These are phyloP conservation scores for Papilio protenor DNA, from an alignment of 2,888 invertebrate species.

Conservation along the genomic window DNA sequence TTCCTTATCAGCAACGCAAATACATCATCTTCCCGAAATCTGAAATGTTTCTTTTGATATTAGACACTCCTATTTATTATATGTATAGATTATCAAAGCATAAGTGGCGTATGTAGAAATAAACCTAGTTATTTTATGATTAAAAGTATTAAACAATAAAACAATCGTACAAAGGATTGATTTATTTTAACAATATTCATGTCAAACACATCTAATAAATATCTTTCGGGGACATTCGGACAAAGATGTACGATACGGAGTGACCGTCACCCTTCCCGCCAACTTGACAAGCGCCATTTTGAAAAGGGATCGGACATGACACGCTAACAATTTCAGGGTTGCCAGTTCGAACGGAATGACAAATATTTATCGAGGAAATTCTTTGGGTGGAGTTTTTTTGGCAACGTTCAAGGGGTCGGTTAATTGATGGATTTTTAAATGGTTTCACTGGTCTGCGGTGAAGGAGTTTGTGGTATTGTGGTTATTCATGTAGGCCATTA, in stretches of 20 bases:
- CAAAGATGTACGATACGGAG: constrained; percentile 65
- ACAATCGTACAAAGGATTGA: constrained; percentile 44
- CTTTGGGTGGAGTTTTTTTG: constrained; percentile 52
- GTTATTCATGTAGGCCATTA: background rate
- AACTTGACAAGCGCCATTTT: constrained; percentile 71
- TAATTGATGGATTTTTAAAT: constrained; percentile 65
- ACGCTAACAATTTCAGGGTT: constrained; percentile 68
- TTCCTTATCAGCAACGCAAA: no score
- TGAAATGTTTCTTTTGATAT: no score
- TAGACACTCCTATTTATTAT: no score
- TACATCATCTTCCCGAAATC: no score
- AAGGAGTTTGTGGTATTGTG: constrained; percentile 32
- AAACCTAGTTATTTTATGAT: no score
- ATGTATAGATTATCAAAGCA: no score
- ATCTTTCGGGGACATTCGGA: constrained; percentile 61
- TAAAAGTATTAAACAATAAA: constrained; percentile 8
- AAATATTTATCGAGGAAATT: constrained; percentile 70
- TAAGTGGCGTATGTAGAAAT: no score
- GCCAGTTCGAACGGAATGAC: constrained; percentile 55
- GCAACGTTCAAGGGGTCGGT: constrained; percentile 45
- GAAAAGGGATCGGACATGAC: constrained; percentile 80
- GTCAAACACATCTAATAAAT: constrained; percentile 71
- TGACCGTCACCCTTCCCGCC: constrained; percentile 66
- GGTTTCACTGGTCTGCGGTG: constrained; percentile 42
- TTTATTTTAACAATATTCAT: constrained; percentile 51